Percentiles rank a stretch among this genome's conserved stretches.
These are phyloP conservation scores for Phylloscopus trochiloides DNA, from an alignment of 2,113 vertebrate genomes.

Conservation along the genomic window DNA sequence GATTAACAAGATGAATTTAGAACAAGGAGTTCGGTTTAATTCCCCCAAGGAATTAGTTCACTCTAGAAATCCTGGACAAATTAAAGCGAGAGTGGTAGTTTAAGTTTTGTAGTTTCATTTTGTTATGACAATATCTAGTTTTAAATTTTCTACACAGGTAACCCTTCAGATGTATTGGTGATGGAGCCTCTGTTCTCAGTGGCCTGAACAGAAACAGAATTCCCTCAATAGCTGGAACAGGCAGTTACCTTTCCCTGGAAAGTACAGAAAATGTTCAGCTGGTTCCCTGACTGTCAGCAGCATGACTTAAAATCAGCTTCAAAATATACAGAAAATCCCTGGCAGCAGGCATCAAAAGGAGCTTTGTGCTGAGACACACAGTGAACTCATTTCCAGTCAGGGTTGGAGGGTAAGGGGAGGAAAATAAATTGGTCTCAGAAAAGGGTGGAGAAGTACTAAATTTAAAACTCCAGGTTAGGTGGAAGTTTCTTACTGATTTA, in stretches of 20 bases:
- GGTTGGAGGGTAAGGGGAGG: no score
- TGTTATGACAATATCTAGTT: not conserved
- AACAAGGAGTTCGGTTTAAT: not conserved
- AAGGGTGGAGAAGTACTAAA: not conserved
- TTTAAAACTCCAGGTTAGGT: not conserved
- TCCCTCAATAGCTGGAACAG: not conserved
- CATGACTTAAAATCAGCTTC: not conserved
- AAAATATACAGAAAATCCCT: not conserved
- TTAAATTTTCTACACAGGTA: not conserved
- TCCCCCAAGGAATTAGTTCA: not conserved
- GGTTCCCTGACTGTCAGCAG: not conserved
- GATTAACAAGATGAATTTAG: constrained; percentile 1
- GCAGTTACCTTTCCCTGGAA: not conserved
- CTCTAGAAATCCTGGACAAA: not conserved
- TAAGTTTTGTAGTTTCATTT: not conserved
- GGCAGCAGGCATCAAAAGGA: not conserved
- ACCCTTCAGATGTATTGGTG: not conserved
- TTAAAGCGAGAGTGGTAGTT: not conserved
- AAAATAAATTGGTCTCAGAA: not conserved
- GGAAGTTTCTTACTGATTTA: not conserved
- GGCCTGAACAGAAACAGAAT: not conserved
- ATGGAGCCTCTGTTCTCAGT: not conserved
- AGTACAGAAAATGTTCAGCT: not conserved
- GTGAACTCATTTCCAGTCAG: not conserved
- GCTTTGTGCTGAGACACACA: not conserved